Evolutionary conservation across 2,797 vertebrate genomes (phyloP).

Genomic region (Channa striata): DNA sequence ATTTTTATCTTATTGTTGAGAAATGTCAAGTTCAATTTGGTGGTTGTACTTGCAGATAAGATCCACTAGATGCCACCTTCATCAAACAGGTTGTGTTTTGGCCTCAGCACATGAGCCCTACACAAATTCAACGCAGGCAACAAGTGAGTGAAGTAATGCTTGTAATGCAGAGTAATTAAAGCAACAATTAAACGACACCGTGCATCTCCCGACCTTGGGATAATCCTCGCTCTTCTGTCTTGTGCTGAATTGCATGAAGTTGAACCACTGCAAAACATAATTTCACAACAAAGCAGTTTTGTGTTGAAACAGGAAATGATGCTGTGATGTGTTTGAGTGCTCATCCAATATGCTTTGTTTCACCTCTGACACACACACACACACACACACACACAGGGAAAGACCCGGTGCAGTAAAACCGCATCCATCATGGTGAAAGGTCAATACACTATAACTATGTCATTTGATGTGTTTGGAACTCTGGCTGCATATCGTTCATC

Average conservation of each 20-base stretch:
- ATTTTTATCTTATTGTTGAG: no score
- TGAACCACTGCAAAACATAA: background rate
- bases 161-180: conserved; percentile 42
- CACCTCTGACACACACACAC: conserved; percentile 15
- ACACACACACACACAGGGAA: conserved; percentile 38
- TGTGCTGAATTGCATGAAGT: background rate
- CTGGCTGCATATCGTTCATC: conserved; percentile 54
- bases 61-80: conserved; percentile 66
- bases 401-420: conserved; percentile 50
- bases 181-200: conserved; percentile 21
- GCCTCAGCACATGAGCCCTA: background rate
- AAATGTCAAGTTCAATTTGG: no score
- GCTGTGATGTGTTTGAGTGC: conserved; percentile 2
- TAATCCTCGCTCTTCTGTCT: background rate
- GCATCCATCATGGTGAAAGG: conserved; percentile 76
- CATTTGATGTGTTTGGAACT: conserved; percentile 61
- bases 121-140: background rate
- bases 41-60: conserved; percentile 33
- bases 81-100: conserved; percentile 19
- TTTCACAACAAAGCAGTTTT: conserved; percentile 14
- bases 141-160: conserved; percentile 22
- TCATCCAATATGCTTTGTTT: background rate
- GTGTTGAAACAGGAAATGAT: conserved; percentile 10
- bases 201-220: background rate
- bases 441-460: conserved; percentile 70